Conservation (phyloP, 1,140 invertebrate genomes). For the Hyposmocoma kahamanoa region DNA sequence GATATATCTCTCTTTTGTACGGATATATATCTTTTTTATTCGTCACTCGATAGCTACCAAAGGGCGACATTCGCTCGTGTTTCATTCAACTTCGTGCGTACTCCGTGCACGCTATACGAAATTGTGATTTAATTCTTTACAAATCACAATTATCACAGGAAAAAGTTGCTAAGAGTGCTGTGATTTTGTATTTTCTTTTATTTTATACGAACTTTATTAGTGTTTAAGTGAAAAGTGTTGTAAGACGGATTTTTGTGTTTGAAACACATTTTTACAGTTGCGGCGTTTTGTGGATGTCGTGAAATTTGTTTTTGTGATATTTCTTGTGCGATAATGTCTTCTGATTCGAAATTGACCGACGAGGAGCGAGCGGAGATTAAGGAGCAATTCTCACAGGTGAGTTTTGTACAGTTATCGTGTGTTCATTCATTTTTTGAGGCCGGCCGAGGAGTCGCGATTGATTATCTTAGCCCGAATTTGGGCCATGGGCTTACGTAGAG, state of each 20-base stretch:
- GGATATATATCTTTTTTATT: too few species aligned
- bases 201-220: constrained; percentile 23
- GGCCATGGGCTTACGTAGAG: background rate
- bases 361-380: constrained; percentile 66
- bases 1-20: too few species aligned
- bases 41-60: too few species aligned
- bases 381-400: constrained; percentile 69
- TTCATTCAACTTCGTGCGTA: background rate
- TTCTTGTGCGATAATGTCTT: constrained; percentile 60
- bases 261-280: constrained; percentile 25
- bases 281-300: constrained; percentile 43
- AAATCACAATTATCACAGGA: background rate
- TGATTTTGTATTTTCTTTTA: constrained; percentile 38
- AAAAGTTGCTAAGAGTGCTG: constrained; percentile 27
- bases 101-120: background rate
- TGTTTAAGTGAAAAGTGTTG: constrained; percentile 48
- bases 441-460: too few species aligned
- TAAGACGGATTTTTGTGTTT: constrained; percentile 5
- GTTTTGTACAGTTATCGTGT: constrained; percentile 1
- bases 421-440: too few species aligned
- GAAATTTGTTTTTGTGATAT: constrained; percentile 59
- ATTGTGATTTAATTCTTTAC: background rate
- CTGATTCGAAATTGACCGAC: constrained; percentile 68
- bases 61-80: background rate
- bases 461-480: constrained; percentile 7